Evolutionary conservation across 2,113 vertebrate genomes (phyloP), one percentile per base, ranked within the genome.

Genomic region (Aythya baeri): DNA sequence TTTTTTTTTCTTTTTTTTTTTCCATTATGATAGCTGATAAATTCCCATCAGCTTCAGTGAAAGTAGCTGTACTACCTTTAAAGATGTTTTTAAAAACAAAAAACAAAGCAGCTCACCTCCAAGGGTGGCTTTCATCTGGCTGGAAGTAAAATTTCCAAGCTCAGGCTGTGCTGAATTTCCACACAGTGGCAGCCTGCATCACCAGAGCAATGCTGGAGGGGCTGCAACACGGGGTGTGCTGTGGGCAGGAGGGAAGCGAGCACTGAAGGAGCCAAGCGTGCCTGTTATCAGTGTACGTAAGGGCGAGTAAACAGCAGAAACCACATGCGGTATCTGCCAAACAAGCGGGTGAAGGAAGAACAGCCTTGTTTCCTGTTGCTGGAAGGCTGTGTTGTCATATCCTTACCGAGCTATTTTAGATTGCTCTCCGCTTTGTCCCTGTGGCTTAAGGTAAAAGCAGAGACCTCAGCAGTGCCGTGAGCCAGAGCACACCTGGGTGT

Each of bases 131-230:
- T 77, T 49, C 18, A 52, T 46, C 73, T 80, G 21, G 3, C 46
- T 8, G 7, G 8, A 63, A 66, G 7, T 1, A 16, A 20, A 81
- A 54, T 23, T 74, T 79, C 75, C 36, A 0, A 8, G 17, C 26
- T 55, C 6, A 61, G 7, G 15, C 72, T 77, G 34, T 74, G 79
- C 15, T 41, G 83, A 81, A 10, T 22, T 44, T 44, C 72, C 62
- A 41, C 72, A 20, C 26, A 2, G 32, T 21, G 22, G 44, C 0
- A 1, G 26, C 58, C 32, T 11, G 72, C 14, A 0, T 13, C 0
- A 0, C 22, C 23, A 25, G 50, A 52, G 50, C 23, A 13, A 7
- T 52, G 50, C 50, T 52, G 50, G 50, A 52, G 50, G 23, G 50
- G 50, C 50, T 52, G 50, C 13, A 23, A 12, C 49, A 22, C 22